phyloP scores from a whole-genome alignment of 1,140 invertebrate genomes.

The Cydia pomonella region DNA sequence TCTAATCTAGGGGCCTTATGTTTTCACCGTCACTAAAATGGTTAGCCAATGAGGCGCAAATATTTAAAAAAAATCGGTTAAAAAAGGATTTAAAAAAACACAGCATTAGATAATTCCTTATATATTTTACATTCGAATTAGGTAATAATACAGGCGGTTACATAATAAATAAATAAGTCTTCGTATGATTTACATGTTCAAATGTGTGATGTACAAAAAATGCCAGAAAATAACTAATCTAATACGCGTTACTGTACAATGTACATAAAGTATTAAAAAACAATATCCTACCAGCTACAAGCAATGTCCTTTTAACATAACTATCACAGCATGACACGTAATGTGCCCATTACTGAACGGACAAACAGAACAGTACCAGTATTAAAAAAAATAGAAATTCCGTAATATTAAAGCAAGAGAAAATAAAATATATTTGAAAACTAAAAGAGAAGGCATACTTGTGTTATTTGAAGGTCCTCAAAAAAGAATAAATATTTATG shows the following conservation, averaged over 20 bases:
- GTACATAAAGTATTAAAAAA: conserved; percentile 39
- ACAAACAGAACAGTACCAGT: conserved; percentile 14
- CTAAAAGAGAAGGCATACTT: not conserved
- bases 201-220: conserved; percentile 57
- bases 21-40: too few relatives aligned
- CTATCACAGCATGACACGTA: conserved; percentile 34
- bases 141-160: conserved; percentile 76
- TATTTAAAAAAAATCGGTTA: too few relatives aligned
- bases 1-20: too few relatives aligned
- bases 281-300: conserved; percentile 31
- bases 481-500: not conserved
- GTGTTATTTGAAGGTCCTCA: not conserved
- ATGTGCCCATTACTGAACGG: conserved; percentile 17
- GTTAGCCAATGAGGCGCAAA: too few relatives aligned
- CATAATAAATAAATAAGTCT: conserved; percentile 76
- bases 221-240: conserved; percentile 36
- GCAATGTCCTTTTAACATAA: conserved; percentile 34
- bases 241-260: conserved; percentile 39
- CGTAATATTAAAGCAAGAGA: conserved; percentile 12
- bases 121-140: conserved; percentile 75
- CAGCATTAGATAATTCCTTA: conserved; percentile 65
- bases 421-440: not conserved
- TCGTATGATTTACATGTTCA: conserved; percentile 67
- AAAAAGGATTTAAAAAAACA: conserved; percentile 44
- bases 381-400: not conserved